These are phyloP conservation scores for Cerceris ruficornis DNA, from an alignment of 2,888 invertebrate genomes.

Conservation along the genomic window DNA sequence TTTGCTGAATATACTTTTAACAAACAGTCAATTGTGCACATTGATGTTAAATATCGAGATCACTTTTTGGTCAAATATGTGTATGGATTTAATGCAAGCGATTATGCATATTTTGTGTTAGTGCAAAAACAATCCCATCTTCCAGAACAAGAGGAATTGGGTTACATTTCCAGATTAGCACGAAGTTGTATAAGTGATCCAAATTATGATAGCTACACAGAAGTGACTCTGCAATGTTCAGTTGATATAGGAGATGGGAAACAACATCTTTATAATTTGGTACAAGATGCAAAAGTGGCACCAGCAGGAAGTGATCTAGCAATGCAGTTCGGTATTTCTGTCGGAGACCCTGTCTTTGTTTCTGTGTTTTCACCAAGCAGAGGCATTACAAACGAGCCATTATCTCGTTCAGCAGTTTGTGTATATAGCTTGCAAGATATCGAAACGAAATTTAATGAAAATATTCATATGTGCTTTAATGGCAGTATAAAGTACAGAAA, in stretches of 20 bases:
- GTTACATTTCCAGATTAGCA: conserved; percentile 94
- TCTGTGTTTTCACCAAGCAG: conserved; percentile 95
- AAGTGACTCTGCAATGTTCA: conserved; percentile 95
- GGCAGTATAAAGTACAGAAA: conserved; percentile 96
- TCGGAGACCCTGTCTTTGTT: conserved; percentile 91
- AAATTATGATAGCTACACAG: conserved; percentile 98
- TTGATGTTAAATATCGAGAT: conserved; percentile 96
- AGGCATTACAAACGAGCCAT: conserved; percentile 92
- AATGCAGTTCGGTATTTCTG: conserved; percentile 90
- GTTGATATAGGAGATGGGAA: conserved; percentile 84
- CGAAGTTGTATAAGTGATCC: conserved; percentile 97
- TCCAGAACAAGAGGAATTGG: conserved; percentile 93
- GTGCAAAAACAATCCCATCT: conserved; percentile 96
- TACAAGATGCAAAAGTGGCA: conserved; percentile 96
- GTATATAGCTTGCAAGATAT: conserved; percentile 95
- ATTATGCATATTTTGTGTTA: conserved; percentile 97
- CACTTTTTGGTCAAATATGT: conserved; percentile 98
- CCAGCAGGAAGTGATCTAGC: conserved; percentile 92
- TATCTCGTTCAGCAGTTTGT: conserved; percentile 94
- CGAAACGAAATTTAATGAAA: conserved; percentile 96
- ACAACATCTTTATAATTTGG: conserved; percentile 89
- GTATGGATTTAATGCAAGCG: conserved; percentile 97
- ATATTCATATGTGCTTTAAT: conserved; percentile 98
- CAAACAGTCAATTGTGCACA: conserved; percentile 92
- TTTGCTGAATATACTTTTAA: conserved; percentile 92